Evolutionary conservation across 1,140 invertebrate species (phyloP).

Genomic region (Archivesica marissinica): DNA sequence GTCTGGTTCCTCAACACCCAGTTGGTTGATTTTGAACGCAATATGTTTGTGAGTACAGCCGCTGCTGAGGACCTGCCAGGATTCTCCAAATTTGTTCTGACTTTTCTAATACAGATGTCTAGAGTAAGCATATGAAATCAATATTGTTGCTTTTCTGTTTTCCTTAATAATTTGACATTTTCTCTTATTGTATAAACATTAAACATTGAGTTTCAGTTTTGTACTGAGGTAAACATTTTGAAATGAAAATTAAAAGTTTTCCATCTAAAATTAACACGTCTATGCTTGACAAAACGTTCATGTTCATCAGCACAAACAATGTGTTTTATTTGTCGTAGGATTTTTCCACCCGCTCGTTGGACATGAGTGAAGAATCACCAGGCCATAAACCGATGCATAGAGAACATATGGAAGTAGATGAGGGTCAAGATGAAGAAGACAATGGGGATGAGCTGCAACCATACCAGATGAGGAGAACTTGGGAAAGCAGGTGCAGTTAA

Average conservation of each 20-base stretch:
- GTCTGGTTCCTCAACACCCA: slow-evolving; percentile 80
- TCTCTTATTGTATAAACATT: too few relatives aligned
- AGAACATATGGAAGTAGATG: slow-evolving; percentile 23
- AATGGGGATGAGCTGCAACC: slow-evolving; percentile 60
- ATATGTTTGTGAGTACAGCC: slow-evolving; percentile 71
- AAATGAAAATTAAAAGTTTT: too few relatives aligned
- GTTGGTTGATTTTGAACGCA: slow-evolving; percentile 76
- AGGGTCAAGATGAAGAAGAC: too few relatives aligned
- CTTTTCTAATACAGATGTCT: slow-evolving; percentile 80
- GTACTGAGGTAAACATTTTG: too few relatives aligned
- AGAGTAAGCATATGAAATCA: slow-evolving; percentile 74
- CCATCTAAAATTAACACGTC: too few relatives aligned
- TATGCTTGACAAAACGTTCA: too few relatives aligned
- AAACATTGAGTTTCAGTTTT: too few relatives aligned
- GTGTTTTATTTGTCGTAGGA: slow-evolving; percentile 68
- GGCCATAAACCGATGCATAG: background rate
- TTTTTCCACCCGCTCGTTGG: slow-evolving; percentile 80
- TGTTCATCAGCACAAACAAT: too few relatives aligned
- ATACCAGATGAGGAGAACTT: slow-evolving; percentile 76
- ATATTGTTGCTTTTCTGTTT: too few relatives aligned
- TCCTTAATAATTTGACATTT: too few relatives aligned
- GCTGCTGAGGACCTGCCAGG: slow-evolving; percentile 77
- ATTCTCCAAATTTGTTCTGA: slow-evolving; percentile 77
- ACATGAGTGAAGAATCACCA: slow-evolving; percentile 79
- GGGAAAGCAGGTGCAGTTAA: slow-evolving; percentile 75